These are phyloP conservation scores for Agrotis exclamationis DNA, from an alignment of 2,888 invertebrate genomes.

Conservation along the genomic window DNA sequence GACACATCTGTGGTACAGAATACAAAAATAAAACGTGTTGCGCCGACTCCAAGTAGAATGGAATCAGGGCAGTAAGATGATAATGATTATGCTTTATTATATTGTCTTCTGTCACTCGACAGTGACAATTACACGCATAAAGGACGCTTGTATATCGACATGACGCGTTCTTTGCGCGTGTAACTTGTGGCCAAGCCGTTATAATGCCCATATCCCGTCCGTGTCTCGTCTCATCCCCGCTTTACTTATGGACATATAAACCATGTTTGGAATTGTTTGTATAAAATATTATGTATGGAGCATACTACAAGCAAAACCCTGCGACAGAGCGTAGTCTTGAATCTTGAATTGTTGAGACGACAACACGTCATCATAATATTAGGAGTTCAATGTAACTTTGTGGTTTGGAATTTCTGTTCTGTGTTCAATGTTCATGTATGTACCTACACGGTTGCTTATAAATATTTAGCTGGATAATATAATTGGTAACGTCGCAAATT, in stretches of 20 bases:
- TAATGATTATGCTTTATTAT: too few species aligned
- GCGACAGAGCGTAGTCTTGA: background rate
- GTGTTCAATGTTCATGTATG: background rate
- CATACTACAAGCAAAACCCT: slow-evolving; percentile 11
- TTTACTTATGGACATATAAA: slow-evolving; percentile 26
- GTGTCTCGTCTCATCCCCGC: slow-evolving; percentile 1
- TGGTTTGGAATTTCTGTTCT: background rate
- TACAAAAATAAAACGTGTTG: too few species aligned
- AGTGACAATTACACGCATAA: too few species aligned
- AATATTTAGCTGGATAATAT: background rate
- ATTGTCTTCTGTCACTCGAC: too few species aligned
- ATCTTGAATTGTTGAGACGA: slow-evolving; percentile 4
- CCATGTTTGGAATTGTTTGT: slow-evolving; percentile 23
- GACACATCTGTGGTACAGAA: too few species aligned
- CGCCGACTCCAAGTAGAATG: too few species aligned
- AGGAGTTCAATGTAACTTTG: background rate
- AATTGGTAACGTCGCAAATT: background rate
- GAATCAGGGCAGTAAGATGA: too few species aligned
- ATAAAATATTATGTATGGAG: slow-evolving; percentile 25
- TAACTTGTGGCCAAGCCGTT: background rate
- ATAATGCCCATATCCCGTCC: background rate
- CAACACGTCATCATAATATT: background rate
- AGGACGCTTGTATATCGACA: too few species aligned
- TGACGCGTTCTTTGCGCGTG: background rate
- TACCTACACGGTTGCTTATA: background rate